phyloP scores from a whole-genome alignment of 2,113 vertebrate species.

The Scortum barcoo region DNA sequence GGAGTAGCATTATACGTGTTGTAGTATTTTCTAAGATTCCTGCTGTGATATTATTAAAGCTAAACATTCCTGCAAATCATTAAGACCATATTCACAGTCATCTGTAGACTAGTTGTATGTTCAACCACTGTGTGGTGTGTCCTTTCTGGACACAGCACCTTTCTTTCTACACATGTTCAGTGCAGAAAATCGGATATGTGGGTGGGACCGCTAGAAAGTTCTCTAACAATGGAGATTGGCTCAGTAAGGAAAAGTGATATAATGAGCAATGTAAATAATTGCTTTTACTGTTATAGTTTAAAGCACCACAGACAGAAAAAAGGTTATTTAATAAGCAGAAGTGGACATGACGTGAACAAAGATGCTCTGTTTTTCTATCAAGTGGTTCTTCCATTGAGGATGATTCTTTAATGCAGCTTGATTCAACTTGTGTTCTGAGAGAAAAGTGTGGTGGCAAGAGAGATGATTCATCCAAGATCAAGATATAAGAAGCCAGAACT shows the following conservation, averaged over 20 bases:
- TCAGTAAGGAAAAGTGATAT: neutral
- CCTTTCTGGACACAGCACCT: too few relatives aligned
- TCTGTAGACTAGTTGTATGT: neutral
- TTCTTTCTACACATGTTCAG: neutral
- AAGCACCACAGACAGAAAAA: conserved; percentile 19
- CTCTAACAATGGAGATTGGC: neutral
- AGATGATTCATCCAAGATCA: conserved; percentile 59
- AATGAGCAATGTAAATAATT: neutral
- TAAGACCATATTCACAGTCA: neutral
- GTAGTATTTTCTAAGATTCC: neutral
- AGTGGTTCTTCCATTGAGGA: conserved; percentile 49
- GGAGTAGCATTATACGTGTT: neutral
- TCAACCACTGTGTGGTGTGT: neutral
- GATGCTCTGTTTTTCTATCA: neutral
- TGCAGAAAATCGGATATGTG: neutral
- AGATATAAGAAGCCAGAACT: conserved; percentile 65
- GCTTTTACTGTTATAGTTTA: neutral
- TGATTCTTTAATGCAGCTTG: conserved; percentile 37
- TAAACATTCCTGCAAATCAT: neutral
- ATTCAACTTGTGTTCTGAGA: conserved; percentile 40
- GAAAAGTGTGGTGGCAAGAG: conserved; percentile 3
- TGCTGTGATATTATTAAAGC: neutral
- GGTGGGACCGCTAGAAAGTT: neutral
- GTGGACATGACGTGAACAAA: conserved; percentile 3
- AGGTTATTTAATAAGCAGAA: conserved; percentile 48